Evolutionary conservation across 2,797 vertebrate species (phyloP).

Genomic region (Clarias fuscus): DNA sequence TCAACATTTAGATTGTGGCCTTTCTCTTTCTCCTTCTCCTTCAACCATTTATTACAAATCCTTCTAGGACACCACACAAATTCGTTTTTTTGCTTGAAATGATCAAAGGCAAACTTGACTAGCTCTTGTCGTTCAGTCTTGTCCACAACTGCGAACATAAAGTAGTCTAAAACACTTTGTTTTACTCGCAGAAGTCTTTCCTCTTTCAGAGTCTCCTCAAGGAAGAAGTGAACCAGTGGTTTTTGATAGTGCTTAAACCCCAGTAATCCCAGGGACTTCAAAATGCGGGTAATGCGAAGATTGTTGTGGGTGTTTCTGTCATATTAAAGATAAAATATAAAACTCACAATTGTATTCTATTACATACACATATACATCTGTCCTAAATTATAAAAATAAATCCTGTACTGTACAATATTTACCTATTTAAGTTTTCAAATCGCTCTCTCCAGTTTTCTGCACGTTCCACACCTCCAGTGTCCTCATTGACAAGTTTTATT

Average conservation of each 20-base stretch:
- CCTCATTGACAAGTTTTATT: conserved; percentile 66
- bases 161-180: conserved; percentile 88
- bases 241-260: conserved; percentile 80
- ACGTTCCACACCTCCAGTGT: conserved; percentile 73
- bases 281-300: conserved; percentile 90
- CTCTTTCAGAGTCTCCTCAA: conserved; percentile 78
- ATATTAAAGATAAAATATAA: neutral
- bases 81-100: conserved; percentile 66
- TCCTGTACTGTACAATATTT: conserved; percentile 37
- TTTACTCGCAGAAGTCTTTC: conserved; percentile 71
- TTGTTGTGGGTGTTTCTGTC: conserved; percentile 86
- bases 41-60: neutral
- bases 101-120: conserved; percentile 78
- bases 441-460: conserved; percentile 74
- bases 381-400: neutral
- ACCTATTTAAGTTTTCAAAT: conserved; percentile 86
- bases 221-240: conserved; percentile 88
- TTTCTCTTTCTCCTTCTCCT: neutral
- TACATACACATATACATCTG: neutral
- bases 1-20: neutral
- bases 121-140: conserved; percentile 73
- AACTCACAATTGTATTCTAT: neutral
- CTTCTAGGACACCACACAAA: conserved; percentile 88
- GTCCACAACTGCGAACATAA: conserved; percentile 82
- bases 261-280: conserved; percentile 91